These are phyloP conservation scores for Pocota personata DNA, from an alignment of 2,888 invertebrate species.

Conservation along the genomic window DNA sequence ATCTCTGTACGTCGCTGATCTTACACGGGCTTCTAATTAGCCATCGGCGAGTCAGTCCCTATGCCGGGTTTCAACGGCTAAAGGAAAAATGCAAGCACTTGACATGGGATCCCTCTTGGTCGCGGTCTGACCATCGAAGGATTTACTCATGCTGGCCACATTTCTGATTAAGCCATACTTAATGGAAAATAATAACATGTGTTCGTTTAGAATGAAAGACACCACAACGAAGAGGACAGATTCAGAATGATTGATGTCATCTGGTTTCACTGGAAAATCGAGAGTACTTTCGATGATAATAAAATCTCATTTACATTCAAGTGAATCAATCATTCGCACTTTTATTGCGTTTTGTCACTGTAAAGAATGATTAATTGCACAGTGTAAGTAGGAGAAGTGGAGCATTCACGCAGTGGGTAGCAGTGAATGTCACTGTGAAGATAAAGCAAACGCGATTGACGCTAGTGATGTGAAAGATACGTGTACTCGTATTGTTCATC, in stretches of 20 bases:
- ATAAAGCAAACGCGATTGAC: slow-evolving; percentile 38
- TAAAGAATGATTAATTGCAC: slow-evolving; percentile 56
- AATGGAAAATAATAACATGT: slow-evolving; percentile 38
- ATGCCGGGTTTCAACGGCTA: neutral
- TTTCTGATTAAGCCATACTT: slow-evolving; percentile 61
- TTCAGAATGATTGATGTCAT: slow-evolving; percentile 65
- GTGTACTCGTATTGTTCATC: neutral
- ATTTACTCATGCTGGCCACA: slow-evolving; percentile 44
- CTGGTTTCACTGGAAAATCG: slow-evolving; percentile 53
- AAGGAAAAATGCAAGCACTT: slow-evolving; percentile 12
- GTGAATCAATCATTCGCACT: slow-evolving; percentile 67
- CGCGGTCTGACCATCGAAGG: slow-evolving; percentile 22
- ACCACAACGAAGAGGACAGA: neutral
- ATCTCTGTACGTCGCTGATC: slow-evolving; percentile 60
- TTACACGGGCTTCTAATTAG: slow-evolving; percentile 69
- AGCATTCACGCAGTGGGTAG: slow-evolving; percentile 34
- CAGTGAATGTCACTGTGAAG: slow-evolving; percentile 10
- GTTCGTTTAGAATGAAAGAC: slow-evolving; percentile 5
- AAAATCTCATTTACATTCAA: slow-evolving; percentile 39
- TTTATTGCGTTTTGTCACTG: slow-evolving; percentile 65
- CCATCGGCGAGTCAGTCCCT: slow-evolving; percentile 18
- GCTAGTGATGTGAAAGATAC: slow-evolving; percentile 34
- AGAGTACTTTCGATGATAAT: slow-evolving; percentile 69
- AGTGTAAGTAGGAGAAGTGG: slow-evolving; percentile 41
- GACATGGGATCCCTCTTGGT: slow-evolving; percentile 32